These are phyloP conservation scores for Pseudeuparius sepicola DNA, from an alignment of 2,888 invertebrate genomes.

Conservation along the genomic window DNA sequence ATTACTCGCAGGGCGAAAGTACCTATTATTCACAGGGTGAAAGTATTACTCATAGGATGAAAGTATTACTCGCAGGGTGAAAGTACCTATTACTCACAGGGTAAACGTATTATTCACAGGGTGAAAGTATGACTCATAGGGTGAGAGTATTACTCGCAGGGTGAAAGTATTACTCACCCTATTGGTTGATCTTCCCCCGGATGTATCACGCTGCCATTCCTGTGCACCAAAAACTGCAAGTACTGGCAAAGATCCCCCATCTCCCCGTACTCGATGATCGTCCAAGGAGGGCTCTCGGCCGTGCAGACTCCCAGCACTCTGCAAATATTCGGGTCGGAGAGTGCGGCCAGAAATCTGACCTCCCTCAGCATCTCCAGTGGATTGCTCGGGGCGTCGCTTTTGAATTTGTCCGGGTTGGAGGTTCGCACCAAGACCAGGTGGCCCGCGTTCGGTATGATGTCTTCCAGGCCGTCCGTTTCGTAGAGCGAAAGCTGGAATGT, in stretches of 20 bases:
- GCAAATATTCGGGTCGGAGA: slow-evolving; percentile 58
- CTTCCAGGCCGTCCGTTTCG: slow-evolving; percentile 43
- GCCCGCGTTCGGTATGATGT: slow-evolving; percentile 40
- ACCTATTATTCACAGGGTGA: no score
- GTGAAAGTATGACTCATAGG: no score
- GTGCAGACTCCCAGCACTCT: slow-evolving; percentile 50
- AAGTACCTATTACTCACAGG: no score
- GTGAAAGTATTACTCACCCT: slow-evolving; percentile 32
- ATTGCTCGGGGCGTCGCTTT: slow-evolving; percentile 34
- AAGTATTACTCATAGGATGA: no score
- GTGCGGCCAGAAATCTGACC: slow-evolving; percentile 55
- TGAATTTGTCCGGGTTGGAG: slow-evolving; percentile 38
- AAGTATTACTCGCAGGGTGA: no score
- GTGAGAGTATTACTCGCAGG: no score
- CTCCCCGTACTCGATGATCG: slow-evolving; percentile 64
- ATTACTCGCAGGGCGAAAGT: no score
- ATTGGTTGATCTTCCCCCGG: slow-evolving; percentile 33
- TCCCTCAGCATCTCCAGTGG: slow-evolving; percentile 48
- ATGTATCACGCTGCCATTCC: slow-evolving; percentile 33
- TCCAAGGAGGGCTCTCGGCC: slow-evolving; percentile 52
- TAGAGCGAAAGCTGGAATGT: slow-evolving; percentile 47
- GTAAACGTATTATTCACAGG: no score
- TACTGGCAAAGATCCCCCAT: slow-evolving; percentile 66
- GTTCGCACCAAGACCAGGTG: slow-evolving; percentile 47
- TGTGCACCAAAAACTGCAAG: slow-evolving; percentile 41